Conservation (phyloP, 1,140 invertebrate genomes). For the Dreissena rostriformis region DNA sequence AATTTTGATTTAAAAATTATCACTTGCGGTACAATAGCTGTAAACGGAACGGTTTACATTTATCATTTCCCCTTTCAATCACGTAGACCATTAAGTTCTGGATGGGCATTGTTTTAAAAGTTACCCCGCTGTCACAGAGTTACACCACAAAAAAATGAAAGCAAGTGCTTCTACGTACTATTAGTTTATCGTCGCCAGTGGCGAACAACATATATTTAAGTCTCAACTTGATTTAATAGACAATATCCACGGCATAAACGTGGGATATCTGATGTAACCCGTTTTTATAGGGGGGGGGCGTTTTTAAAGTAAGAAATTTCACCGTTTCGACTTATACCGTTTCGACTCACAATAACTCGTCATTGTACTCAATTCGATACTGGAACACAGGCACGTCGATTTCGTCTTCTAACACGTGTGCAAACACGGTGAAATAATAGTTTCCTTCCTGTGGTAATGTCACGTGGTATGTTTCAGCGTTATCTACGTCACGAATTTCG, state of each 20-base stretch:
- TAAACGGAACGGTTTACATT: too few species aligned
- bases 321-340: too few species aligned
- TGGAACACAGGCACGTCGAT: conserved; percentile 74
- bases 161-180: neutral
- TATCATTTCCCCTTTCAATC: too few species aligned
- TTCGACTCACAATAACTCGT: conserved; percentile 68
- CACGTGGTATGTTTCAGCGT: conserved; percentile 74
- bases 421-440: conserved; percentile 74
- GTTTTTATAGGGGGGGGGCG: neutral
- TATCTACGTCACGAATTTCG: conserved; percentile 73
- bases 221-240: neutral
- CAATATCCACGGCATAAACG: neutral
- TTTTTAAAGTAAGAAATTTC: conserved; percentile 10
- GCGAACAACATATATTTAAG: neutral
- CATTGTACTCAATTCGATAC: conserved; percentile 71
- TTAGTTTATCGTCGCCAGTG: neutral
- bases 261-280: neutral
- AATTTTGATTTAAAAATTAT: too few species aligned
- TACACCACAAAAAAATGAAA: neutral
- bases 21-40: too few species aligned
- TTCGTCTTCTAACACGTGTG: conserved; percentile 71
- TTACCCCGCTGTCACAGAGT: too few species aligned
- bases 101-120: too few species aligned
- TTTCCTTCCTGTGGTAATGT: conserved; percentile 73
- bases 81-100: too few species aligned